Conservation (phyloP, 2,797 vertebrate genomes). For the Cebuella pygmaea region DNA sequence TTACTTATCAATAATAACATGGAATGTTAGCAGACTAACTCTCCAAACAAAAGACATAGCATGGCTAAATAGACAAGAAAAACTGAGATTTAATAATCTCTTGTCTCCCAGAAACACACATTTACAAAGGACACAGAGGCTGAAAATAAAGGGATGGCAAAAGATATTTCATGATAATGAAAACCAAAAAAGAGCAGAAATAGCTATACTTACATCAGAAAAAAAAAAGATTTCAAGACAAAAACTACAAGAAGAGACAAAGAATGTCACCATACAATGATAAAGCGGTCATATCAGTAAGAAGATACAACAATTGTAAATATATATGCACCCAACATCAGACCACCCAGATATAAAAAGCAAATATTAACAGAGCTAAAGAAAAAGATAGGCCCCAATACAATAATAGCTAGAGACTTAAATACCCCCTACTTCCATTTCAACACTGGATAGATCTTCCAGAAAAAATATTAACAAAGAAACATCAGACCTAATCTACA, state of each 20-base stretch:
- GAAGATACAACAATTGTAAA: not conserved
- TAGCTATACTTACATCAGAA: not conserved
- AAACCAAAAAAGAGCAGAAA: not conserved
- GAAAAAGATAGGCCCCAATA: not conserved
- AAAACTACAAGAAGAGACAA: not conserved
- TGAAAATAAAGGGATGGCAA: not conserved
- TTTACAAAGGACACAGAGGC: not conserved
- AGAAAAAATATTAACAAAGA: not conserved
- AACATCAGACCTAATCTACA: not conserved
- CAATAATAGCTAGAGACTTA: not conserved
- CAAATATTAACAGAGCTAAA: not conserved
- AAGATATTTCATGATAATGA: not conserved
- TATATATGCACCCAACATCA: not conserved
- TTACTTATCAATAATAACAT: not conserved
- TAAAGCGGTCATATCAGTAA: not conserved
- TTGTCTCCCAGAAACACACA: not conserved
- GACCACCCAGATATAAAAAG: not conserved
- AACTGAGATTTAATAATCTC: not conserved
- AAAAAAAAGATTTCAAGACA: not conserved
- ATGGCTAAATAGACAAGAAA: not conserved
- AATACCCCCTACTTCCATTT: not conserved
- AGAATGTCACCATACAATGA: not conserved
- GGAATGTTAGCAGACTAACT: not conserved
- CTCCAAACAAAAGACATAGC: not conserved
- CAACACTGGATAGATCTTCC: not conserved